These are phyloP conservation scores for Acanthopagrus latus DNA, from an alignment of 2,797 vertebrate species.

Conservation along the genomic window DNA sequence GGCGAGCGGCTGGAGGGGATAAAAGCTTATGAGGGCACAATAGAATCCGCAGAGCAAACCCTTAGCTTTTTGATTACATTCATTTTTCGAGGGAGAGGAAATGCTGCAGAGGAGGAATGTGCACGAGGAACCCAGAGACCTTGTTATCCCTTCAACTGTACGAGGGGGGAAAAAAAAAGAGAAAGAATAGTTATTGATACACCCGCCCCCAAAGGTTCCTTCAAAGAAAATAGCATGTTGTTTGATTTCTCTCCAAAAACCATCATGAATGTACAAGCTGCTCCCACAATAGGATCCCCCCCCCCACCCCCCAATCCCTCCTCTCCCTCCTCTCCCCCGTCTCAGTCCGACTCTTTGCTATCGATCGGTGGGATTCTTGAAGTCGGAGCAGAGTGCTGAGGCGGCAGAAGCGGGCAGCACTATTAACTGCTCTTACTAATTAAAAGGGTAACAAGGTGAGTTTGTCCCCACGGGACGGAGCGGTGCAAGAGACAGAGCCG, in stretches of 20 bases:
- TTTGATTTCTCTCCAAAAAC: slow-evolving; percentile 55
- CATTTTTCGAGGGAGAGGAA: slow-evolving; percentile 61
- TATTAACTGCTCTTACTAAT: slow-evolving; percentile 86
- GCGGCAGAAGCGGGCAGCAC: slow-evolving; percentile 71
- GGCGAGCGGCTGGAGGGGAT: slow-evolving; percentile 52
- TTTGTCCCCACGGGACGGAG: slow-evolving; percentile 63
- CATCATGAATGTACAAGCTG: slow-evolving; percentile 34
- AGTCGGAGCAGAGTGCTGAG: slow-evolving; percentile 81
- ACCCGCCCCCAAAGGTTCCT: slow-evolving; percentile 32
- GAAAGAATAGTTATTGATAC: slow-evolving; percentile 43
- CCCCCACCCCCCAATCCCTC: neutral
- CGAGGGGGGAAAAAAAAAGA: slow-evolving; percentile 25
- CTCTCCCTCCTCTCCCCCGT: slow-evolving; percentile 6
- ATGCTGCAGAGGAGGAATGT: slow-evolving; percentile 48
- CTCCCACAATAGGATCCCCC: slow-evolving; percentile 18
- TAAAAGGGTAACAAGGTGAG: slow-evolving; percentile 89
- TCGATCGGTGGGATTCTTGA: slow-evolving; percentile 78
- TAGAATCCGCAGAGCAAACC: slow-evolving; percentile 73
- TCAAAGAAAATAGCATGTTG: slow-evolving; percentile 54
- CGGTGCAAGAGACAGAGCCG: slow-evolving; percentile 48
- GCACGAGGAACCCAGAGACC: slow-evolving; percentile 56
- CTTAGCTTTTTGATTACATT: slow-evolving; percentile 82
- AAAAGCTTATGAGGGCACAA: slow-evolving; percentile 81
- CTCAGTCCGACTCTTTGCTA: slow-evolving; percentile 64
- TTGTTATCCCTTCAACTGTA: slow-evolving; percentile 64